Percentiles rank a stretch among this genome's conserved stretches.
These are phyloP conservation scores for Pseudorectes ferrugineus DNA, from an alignment of 2,113 vertebrate genomes.

Conservation along the genomic window DNA sequence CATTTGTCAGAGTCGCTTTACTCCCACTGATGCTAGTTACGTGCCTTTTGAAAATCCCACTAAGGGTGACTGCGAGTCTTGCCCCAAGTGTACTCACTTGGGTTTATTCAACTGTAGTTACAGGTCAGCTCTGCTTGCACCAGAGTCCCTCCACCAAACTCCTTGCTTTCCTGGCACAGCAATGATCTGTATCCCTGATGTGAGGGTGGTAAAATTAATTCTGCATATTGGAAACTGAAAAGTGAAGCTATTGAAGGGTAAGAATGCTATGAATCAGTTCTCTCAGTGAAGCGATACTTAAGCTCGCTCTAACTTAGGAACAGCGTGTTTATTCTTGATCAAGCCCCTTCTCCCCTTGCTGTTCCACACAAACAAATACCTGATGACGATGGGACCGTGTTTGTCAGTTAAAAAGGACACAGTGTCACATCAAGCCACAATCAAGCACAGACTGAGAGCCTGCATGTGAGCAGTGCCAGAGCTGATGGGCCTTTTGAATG, in stretches of 20 bases:
- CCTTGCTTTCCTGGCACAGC: neutral
- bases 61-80: neutral
- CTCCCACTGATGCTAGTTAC: neutral
- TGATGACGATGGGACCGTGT: accelerated
- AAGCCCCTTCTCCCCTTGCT: neutral
- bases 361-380: neutral
- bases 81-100: neutral
- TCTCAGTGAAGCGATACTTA: neutral
- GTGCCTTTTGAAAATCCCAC: constrained; percentile 9
- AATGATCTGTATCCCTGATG: neutral
- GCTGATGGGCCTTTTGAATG: neutral
- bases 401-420: neutral
- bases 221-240: neutral
- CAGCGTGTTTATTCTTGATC: neutral
- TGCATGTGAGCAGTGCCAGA: neutral
- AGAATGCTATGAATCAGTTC: neutral
- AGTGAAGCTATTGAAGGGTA: neutral
- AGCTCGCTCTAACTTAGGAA: neutral
- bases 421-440: neutral
- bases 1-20: constrained; percentile 30
- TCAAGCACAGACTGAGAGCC: neutral
- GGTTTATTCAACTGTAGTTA: constrained; percentile 16
- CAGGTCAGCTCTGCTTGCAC: neutral
- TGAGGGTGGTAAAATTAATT: neutral
- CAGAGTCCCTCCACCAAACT: neutral